Base-by-base conservation (phyloP, 2,113 vertebrate genomes). In the Megaceryle torquata region DNA sequence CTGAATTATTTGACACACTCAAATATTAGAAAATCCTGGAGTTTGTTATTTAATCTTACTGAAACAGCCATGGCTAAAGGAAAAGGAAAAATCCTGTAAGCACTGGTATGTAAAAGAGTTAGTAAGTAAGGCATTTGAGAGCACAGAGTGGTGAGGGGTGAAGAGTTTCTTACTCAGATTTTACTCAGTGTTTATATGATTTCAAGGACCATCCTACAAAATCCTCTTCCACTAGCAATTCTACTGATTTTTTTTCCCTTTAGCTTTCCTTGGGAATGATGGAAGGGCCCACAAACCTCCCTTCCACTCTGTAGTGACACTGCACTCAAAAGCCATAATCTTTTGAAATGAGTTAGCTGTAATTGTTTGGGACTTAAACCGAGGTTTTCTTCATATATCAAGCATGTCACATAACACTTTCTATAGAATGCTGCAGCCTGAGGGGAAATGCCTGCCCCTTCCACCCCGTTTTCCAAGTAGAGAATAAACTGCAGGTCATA, bases 41-140 rank as follows among this genome's bases (percentile, higher is more conserved):
- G 57, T 93, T 88, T 81, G 83, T 95, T 92, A 95, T 93, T 97
- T 94, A 96, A 95, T 96, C 91, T 83, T 92, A 76, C 57, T 48
- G 76, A 91, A 91, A 71, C 80, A 93, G 88, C 68, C 87, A 86
- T 2, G 5, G 50, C 33, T 76, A 72, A 88, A 83, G 53, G 65
- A 88, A 93, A 81, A 92, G 53, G n/a, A 78, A 93, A 92, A 97
- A 84, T 41, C 21, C 67, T 68, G 51, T 54, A 74, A 71, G 56
- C 14, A n/a, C 8, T 0, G 1, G 17, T 80, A 82, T 10, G 16
- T 56, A 59, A 56, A 65, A 89, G 48, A 88, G n/a, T n/a, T n/a
- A n/a, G 26, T 53, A 39, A 61, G 25, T 20, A 80, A 57, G 29
- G 35, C 41, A 50, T 50, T 43, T 67, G 54, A 70, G 50, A 90